Evolutionary conservation across 2,113 vertebrate genomes (phyloP).

Genomic region (Raphicerus campestris): DNA sequence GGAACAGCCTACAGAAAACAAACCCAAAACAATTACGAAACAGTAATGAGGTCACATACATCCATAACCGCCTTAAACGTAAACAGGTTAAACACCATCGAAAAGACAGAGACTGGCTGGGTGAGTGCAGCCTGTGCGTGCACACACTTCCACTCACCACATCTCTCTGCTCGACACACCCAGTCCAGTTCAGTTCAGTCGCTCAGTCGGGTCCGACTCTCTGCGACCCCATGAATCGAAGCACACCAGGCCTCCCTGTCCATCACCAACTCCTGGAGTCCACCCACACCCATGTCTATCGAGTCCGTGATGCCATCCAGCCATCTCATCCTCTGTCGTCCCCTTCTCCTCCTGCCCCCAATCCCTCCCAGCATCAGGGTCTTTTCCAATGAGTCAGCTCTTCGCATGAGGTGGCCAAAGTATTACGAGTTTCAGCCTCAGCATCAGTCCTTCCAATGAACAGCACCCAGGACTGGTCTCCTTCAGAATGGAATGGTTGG

Average conservation of each 20-base stretch:
- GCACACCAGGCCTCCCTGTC: no score
- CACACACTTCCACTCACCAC: neutral
- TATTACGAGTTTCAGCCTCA: no score
- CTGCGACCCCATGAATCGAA: accelerated
- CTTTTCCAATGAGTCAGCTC: no score
- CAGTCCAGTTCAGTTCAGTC: no score
- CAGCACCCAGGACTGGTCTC: no score
- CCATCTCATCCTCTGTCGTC: accelerated
- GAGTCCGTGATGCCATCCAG: no score
- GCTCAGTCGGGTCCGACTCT: no score
- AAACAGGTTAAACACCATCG: neutral
- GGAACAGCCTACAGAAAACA: neutral
- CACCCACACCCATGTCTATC: accelerated
- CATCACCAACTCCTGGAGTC: accelerated
- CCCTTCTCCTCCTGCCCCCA: no score
- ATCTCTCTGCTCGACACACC: accelerated
- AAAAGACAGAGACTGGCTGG: neutral
- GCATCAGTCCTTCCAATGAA: no score
- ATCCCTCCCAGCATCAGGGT: no score
- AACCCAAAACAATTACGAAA: neutral
- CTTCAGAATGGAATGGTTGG: no score
- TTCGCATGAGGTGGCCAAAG: no score
- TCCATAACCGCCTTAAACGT: neutral
- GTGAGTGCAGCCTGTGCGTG: accelerated
- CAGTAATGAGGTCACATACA: neutral